These are phyloP conservation scores for Peromyscus nudipes DNA, from an alignment of 2,797 vertebrate genomes.

Conservation along the genomic window DNA sequence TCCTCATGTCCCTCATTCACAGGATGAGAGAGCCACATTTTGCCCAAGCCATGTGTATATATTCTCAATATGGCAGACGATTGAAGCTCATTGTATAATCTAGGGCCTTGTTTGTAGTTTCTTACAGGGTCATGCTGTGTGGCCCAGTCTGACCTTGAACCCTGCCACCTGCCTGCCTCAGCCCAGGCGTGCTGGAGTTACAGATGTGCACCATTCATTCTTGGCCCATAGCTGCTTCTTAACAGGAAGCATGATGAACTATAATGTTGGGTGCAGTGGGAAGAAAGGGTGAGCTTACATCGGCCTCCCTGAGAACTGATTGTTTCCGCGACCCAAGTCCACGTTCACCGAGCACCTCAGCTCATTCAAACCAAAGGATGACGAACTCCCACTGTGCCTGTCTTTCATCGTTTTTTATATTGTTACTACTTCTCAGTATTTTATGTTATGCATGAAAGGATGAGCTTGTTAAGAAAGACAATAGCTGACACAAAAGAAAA, in stretches of 20 bases:
- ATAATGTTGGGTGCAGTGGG: neutral
- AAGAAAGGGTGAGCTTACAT: neutral
- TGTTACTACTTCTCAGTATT: neutral
- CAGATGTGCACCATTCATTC: neutral
- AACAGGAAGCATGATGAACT: neutral
- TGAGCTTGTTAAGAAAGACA: neutral
- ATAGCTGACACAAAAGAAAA: neutral
- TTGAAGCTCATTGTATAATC: neutral
- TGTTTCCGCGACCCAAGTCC: neutral
- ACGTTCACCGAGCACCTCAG: neutral
- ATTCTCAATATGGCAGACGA: neutral
- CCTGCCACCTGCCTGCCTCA: neutral
- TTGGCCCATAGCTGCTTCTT: neutral
- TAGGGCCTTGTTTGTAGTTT: neutral
- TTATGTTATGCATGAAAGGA: neutral
- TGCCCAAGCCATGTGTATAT: neutral
- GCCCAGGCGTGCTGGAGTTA: no score
- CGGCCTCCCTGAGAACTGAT: neutral
- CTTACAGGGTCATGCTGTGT: neutral
- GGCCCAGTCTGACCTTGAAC: neutral
- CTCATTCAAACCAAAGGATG: slow-evolving; percentile 27
- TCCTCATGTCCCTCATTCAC: neutral
- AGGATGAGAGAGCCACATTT: neutral
- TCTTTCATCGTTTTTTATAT: neutral
- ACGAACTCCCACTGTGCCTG: neutral